phyloP scores from a whole-genome alignment of 2,797 vertebrate species.

The Carduelis carduelis region DNA sequence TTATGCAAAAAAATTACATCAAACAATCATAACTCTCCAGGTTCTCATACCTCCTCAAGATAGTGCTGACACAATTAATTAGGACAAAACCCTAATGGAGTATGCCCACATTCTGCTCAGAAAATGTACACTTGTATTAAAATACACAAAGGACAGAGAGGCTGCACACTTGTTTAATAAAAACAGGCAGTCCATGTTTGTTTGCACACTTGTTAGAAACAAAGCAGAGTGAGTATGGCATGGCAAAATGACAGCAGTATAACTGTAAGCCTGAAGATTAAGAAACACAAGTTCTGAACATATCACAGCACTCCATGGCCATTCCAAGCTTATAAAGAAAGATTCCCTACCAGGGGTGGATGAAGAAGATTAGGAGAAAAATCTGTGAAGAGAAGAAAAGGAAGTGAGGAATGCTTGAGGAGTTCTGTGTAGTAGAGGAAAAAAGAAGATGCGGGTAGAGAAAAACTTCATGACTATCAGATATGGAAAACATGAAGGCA shows the following conservation, averaged over 20 bases:
- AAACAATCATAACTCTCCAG: background rate
- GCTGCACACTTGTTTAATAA: background rate
- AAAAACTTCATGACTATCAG: background rate
- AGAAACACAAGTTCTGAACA: background rate
- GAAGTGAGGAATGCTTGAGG: background rate
- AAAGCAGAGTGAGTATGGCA: background rate
- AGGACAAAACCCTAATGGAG: background rate
- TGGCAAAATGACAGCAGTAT: background rate
- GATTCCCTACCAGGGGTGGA: background rate
- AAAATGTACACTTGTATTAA: background rate
- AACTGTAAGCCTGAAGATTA: background rate
- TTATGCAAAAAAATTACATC: background rate
- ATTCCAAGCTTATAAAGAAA: background rate
- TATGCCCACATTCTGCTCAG: background rate
- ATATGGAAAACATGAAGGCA: background rate
- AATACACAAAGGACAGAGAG: background rate
- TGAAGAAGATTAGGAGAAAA: background rate
- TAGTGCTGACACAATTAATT: background rate
- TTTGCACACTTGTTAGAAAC: background rate
- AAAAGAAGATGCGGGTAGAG: background rate
- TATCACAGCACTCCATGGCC: background rate
- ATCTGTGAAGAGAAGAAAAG: background rate
- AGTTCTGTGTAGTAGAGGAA: background rate
- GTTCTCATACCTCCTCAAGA: background rate
- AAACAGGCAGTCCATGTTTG: background rate